Conservation (phyloP, 2,113 vertebrate species). For the Heliornis fulica region DNA sequence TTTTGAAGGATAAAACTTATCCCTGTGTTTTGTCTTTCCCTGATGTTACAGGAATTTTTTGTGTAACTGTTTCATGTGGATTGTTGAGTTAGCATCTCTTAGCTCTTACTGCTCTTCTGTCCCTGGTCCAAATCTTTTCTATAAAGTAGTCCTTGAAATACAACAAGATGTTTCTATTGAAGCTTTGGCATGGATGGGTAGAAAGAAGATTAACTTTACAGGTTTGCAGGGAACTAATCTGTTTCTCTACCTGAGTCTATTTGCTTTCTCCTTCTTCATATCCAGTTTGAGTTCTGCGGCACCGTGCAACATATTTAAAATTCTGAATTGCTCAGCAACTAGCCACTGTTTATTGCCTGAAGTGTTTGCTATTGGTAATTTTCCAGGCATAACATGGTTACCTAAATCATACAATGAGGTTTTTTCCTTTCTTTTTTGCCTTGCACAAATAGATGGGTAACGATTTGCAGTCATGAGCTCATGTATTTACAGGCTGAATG, state of each 20-base stretch:
- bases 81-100: neutral
- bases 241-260: neutral
- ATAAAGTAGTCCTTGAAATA: neutral
- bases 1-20: neutral
- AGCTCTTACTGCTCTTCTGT: neutral
- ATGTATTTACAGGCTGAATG: neutral
- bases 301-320: neutral
- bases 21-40: neutral
- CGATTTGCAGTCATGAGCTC: neutral
- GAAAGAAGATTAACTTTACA: neutral
- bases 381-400: neutral
- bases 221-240: neutral
- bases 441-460: neutral
- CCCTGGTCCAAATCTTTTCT: neutral
- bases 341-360: neutral
- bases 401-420: neutral
- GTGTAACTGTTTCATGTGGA: neutral
- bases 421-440: neutral
- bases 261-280: neutral
- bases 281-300: neutral
- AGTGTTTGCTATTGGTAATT: neutral
- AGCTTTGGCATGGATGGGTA: neutral
- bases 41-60: neutral
- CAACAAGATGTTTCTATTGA: neutral
- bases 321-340: neutral